A percentile compares a stretch with the other conserved stretches of the same genome.
Evolutionary conservation across 2,888 invertebrate genomes (phyloP).

Genomic region (Andrena camellia): DNA sequence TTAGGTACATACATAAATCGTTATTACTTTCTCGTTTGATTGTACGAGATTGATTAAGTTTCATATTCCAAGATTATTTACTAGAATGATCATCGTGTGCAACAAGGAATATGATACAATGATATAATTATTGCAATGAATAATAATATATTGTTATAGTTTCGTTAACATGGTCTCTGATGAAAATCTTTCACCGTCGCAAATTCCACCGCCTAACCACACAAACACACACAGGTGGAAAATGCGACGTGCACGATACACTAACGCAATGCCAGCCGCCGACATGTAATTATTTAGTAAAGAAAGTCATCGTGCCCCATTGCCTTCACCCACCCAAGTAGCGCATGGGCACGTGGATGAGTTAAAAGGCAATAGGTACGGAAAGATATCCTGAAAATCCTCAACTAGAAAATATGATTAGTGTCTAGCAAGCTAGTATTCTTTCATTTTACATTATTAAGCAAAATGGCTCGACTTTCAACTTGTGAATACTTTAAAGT

Average conservation of each 20-base stretch:
- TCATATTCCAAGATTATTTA: too few species aligned
- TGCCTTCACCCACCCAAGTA: conserved; percentile 1
- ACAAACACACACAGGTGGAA: neutral
- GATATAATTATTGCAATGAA: too few species aligned
- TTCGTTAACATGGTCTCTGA: neutral
- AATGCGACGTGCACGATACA: conserved; percentile 14
- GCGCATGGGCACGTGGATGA: conserved; percentile 16
- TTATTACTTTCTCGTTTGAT: too few species aligned
- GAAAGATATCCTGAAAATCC: conserved; percentile 15
- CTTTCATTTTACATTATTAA: neutral
- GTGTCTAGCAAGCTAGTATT: neutral
- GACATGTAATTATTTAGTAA: neutral
- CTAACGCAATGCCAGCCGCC: neutral
- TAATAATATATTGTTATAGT: too few species aligned
- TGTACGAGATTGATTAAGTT: too few species aligned
- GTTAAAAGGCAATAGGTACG: neutral
- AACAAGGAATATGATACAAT: too few species aligned
- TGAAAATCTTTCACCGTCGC: neutral
- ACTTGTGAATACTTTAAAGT: too few species aligned
- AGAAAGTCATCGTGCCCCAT: neutral
- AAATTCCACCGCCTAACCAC: neutral
- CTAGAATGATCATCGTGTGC: too few species aligned
- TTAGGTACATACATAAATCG: too few species aligned
- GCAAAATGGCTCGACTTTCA: too few species aligned
- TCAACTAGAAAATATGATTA: conserved; percentile 3